Conservation (phyloP, 2,113 vertebrate species). For the Boleophthalmus pectinirostris region DNA sequence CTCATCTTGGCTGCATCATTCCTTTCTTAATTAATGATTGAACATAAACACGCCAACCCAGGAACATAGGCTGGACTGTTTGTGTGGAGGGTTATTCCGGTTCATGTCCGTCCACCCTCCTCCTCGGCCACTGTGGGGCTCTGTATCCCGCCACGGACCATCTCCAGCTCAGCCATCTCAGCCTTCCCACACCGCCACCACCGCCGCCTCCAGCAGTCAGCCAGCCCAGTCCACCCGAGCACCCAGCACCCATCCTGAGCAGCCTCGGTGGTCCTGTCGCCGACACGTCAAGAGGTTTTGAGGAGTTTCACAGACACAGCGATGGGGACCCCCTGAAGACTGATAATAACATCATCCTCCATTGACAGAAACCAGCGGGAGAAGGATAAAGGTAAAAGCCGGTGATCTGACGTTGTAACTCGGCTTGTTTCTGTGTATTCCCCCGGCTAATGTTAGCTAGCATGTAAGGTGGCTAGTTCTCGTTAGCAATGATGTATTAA, state of each 20-base stretch:
- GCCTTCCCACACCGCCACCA: slow-evolving; percentile 5
- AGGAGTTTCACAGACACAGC: slow-evolving; percentile 23
- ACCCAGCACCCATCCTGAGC: slow-evolving; percentile 25
- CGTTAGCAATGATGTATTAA: not conserved
- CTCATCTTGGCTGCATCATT: not conserved
- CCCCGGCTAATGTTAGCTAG: slow-evolving; percentile 59
- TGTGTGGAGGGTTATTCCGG: not conserved
- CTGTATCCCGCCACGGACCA: slow-evolving; percentile 30
- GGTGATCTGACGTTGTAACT: not conserved
- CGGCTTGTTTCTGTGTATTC: slow-evolving; percentile 4
- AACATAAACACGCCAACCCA: not conserved
- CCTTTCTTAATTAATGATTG: not conserved
- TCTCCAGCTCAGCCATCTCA: slow-evolving; percentile 13
- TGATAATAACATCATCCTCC: not conserved
- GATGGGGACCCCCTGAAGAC: slow-evolving; percentile 55
- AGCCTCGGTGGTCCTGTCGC: slow-evolving; percentile 58
- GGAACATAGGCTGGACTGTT: not conserved
- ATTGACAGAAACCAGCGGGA: slow-evolving; percentile 30
- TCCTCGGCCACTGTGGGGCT: slow-evolving; percentile 35
- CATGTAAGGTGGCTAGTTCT: slow-evolving; percentile 30
- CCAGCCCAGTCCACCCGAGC: not conserved
- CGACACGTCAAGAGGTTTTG: slow-evolving; percentile 59
- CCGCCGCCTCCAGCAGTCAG: slow-evolving; percentile 5
- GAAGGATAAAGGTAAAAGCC: slow-evolving; percentile 43
- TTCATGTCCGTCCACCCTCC: not conserved